Percentiles rank a stretch among this genome's conserved stretches.
These are phyloP conservation scores for Matsumyia berberina DNA, from an alignment of 2,888 invertebrate species.

Conservation along the genomic window DNA sequence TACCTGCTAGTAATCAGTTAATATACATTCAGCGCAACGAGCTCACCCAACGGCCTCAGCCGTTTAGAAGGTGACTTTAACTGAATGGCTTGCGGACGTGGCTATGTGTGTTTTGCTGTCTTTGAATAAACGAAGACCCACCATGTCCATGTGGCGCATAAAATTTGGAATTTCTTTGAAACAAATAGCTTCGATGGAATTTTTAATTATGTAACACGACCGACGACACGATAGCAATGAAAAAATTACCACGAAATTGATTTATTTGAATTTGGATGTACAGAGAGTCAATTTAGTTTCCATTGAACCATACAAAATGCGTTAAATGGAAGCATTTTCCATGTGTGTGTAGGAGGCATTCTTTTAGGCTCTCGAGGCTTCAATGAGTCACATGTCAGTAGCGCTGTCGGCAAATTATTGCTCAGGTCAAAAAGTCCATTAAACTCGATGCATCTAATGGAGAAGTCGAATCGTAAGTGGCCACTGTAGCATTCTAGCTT, in stretches of 20 bases:
- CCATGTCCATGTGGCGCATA: constrained; percentile 21
- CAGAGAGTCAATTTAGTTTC: not conserved
- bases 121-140: constrained; percentile 2
- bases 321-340: not conserved
- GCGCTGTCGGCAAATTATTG: no score
- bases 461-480: no score
- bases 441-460: no score
- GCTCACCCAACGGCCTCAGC: constrained; percentile 35
- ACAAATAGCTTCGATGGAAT: constrained; percentile 39
- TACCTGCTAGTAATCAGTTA: constrained; percentile 66
- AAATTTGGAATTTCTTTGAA: constrained; percentile 49
- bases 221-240: constrained; percentile 10
- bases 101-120: not conserved
- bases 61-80: constrained; percentile 52
- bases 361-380: not conserved
- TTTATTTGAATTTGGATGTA: not conserved
- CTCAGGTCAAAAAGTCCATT: no score
- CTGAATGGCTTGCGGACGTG: constrained; percentile 27
- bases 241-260: constrained; percentile 8
- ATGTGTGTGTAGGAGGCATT: not conserved
- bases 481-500: no score
- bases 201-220: constrained; percentile 45
- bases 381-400: no score
- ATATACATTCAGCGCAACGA: constrained; percentile 66
- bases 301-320: not conserved